These are phyloP conservation scores for Athrips mouffetella DNA, from an alignment of 2,888 invertebrate genomes.

Conservation along the genomic window DNA sequence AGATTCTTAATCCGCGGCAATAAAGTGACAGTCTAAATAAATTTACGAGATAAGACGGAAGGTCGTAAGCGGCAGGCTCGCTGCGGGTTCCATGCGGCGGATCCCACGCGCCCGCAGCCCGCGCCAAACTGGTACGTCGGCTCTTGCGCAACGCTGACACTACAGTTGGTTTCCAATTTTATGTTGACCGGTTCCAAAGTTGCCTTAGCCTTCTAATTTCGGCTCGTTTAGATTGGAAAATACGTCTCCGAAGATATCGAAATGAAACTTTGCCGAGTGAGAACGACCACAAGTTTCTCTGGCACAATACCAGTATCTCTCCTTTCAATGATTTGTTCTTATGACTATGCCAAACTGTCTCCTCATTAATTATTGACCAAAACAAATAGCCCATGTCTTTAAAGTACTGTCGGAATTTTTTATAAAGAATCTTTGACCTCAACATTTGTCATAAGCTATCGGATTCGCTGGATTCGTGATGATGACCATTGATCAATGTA, in stretches of 20 bases:
- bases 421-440: slow-evolving; percentile 7
- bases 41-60: slow-evolving; percentile 36
- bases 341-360: slow-evolving; percentile 26
- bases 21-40: slow-evolving; percentile 62
- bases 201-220: slow-evolving; percentile 77
- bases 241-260: slow-evolving; percentile 52
- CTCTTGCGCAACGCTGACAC: slow-evolving; percentile 72
- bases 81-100: slow-evolving; percentile 23
- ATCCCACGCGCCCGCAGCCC: slow-evolving; percentile 64
- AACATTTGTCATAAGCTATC: slow-evolving; percentile 1
- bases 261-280: slow-evolving; percentile 38
- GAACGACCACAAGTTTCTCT: slow-evolving; percentile 36
- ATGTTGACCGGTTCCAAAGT: slow-evolving; percentile 76
- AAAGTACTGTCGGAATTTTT: not conserved
- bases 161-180: slow-evolving; percentile 78
- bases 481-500: too few species aligned
- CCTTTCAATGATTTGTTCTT: slow-evolving; percentile 16
- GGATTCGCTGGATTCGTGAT: too few species aligned
- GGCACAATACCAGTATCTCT: slow-evolving; percentile 8
- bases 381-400: slow-evolving; percentile 23
- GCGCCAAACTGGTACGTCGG: slow-evolving; percentile 67
- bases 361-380: slow-evolving; percentile 29
- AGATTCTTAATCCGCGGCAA: slow-evolving; percentile 64
- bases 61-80: slow-evolving; percentile 39
- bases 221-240: slow-evolving; percentile 77